A percentile compares a stretch with the other conserved stretches of the same genome.
Conservation (phyloP, 2,888 invertebrate genomes). For the Sycophila texana region DNA sequence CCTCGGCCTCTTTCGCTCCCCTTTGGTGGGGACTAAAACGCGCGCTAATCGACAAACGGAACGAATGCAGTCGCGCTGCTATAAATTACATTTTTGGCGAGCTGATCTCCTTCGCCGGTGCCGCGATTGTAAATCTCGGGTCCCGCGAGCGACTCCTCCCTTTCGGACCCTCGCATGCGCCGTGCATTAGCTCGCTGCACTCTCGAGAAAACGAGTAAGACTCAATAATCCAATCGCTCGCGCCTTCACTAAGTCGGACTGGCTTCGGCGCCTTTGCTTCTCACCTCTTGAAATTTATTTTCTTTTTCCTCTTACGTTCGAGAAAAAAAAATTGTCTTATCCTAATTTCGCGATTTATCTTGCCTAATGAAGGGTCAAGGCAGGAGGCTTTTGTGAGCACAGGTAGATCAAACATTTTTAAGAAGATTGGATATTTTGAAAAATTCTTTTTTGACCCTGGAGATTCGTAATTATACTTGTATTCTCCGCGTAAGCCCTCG, state of each 20-base stretch:
- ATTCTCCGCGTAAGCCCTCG: slow-evolving; percentile 49
- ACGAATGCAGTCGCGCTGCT: slow-evolving; percentile 63
- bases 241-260: slow-evolving; percentile 18
- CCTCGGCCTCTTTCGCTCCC: slow-evolving; percentile 47
- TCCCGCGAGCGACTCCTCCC: slow-evolving; percentile 43
- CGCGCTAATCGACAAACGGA: slow-evolving; percentile 66
- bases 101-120: slow-evolving; percentile 37
- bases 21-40: slow-evolving; percentile 19
- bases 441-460: not conserved
- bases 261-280: slow-evolving; percentile 34
- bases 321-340: not conserved
- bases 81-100: slow-evolving; percentile 65
- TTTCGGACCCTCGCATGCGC: slow-evolving; percentile 16
- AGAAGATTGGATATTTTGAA: not conserved
- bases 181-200: slow-evolving; percentile 32
- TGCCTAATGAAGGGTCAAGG: no score
- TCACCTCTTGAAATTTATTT: not conserved
- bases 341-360: no score
- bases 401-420: not conserved
- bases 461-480: slow-evolving; percentile 3
- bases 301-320: not conserved
- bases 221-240: slow-evolving; percentile 55
- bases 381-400: no score
- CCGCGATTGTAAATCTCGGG: slow-evolving; percentile 55
- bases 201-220: slow-evolving; percentile 32